Percentiles rank a stretch among this genome's conserved stretches.
Evolutionary conservation across 2,888 invertebrate species (phyloP).

Genomic region (Microdon myrmicae): DNA sequence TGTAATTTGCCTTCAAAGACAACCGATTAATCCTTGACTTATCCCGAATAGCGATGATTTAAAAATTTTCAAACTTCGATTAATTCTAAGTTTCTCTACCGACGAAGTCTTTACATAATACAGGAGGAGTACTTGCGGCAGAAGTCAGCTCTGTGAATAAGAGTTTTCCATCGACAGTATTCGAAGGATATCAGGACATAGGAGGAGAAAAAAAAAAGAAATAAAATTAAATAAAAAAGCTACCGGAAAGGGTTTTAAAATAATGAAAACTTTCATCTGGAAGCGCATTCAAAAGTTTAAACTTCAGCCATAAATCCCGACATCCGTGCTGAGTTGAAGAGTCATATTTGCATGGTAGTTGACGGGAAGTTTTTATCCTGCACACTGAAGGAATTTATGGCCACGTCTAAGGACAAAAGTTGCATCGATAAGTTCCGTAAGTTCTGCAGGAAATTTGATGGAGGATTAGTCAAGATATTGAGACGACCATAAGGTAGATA

Average conservation of each 20-base stretch:
- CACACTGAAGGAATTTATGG: no score
- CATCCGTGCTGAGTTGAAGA: slow-evolving; percentile 23
- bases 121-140: slow-evolving; percentile 1
- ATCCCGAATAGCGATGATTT: slow-evolving; percentile 32
- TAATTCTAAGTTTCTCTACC: slow-evolving; percentile 38
- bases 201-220: slow-evolving; percentile 1
- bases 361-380: no score
- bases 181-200: neutral
- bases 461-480: no score
- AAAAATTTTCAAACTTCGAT: slow-evolving; percentile 31
- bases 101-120: slow-evolving; percentile 5
- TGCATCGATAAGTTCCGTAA: no score
- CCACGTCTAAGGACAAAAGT: no score
- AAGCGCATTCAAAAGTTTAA: slow-evolving; percentile 32
- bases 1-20: slow-evolving; percentile 39
- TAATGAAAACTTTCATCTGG: slow-evolving; percentile 40
- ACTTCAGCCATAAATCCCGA: slow-evolving; percentile 38
- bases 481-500: no score
- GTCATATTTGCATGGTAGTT: no score
- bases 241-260: slow-evolving; percentile 3
- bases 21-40: slow-evolving; percentile 39
- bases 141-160: neutral
- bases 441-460: no score
- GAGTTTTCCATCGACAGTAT: neutral
- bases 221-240: neutral